phyloP scores from a whole-genome alignment of 1,140 invertebrate genomes.

The Bursaphelenchus mucronatus region DNA sequence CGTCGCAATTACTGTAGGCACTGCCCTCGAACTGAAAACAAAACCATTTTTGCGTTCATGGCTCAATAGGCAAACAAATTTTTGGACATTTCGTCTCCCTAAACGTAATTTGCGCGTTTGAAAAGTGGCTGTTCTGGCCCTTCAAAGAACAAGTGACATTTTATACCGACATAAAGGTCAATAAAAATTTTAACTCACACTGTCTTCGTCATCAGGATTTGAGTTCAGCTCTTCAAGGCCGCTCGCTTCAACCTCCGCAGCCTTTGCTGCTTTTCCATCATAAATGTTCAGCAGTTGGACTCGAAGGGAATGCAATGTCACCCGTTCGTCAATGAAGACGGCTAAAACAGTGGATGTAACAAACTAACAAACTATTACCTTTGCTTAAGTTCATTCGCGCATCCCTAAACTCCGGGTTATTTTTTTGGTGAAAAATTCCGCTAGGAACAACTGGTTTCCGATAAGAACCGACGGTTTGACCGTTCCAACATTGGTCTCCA shows the following conservation, averaged over 20 bases:
- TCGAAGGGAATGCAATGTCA: slow-evolving; percentile 21
- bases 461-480: slow-evolving; percentile 15
- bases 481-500: slow-evolving; percentile 21
- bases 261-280: slow-evolving; percentile 1
- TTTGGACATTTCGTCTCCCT: too few relatives aligned
- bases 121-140: too few relatives aligned
- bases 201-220: slow-evolving; percentile 24
- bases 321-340: slow-evolving; percentile 22
- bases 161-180: not conserved
- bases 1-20: slow-evolving; percentile 16
- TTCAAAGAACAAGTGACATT: too few relatives aligned
- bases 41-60: not conserved
- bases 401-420: slow-evolving; percentile 19
- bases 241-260: slow-evolving; percentile 20
- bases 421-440: slow-evolving; percentile 18
- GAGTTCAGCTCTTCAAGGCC: slow-evolving; percentile 19
- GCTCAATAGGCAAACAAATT: too few relatives aligned
- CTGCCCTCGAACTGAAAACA: slow-evolving; percentile 17
- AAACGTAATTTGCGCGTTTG: too few relatives aligned
- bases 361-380: too few relatives aligned
- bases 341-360: slow-evolving; percentile 6
- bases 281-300: slow-evolving; percentile 5
- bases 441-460: not conserved
- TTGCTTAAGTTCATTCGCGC: not conserved
- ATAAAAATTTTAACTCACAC: slow-evolving; percentile 4